Conservation (phyloP, 2,797 vertebrate genomes). For the Bryconaethiops microstoma region DNA sequence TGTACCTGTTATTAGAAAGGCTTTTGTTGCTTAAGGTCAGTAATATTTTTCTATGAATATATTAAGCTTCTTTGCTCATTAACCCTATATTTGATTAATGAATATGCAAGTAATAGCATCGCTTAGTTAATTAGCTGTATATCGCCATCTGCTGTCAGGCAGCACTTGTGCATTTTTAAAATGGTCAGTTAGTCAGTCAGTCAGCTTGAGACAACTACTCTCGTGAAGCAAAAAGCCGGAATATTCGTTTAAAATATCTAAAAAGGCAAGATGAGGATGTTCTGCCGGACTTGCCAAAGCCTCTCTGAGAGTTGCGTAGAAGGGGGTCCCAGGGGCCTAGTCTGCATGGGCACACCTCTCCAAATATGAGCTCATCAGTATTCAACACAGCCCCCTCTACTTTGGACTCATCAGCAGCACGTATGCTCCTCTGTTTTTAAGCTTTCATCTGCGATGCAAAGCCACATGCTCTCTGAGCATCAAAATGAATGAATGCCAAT, state of each 20-base stretch:
- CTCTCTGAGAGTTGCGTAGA: constrained; percentile 29
- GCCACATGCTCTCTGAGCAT: constrained; percentile 24
- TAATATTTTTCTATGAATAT: no score
- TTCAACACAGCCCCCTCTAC: constrained; percentile 41
- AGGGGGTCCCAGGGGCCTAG: constrained; percentile 32
- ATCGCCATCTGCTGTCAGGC: no score
- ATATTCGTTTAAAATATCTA: neutral
- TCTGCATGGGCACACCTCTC: constrained; percentile 30
- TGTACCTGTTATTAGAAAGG: no score
- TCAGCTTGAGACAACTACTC: no score
- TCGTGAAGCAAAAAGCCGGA: neutral
- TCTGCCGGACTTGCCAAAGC: constrained; percentile 42
- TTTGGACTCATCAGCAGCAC: constrained; percentile 39
- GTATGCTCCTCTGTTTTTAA: constrained; percentile 40
- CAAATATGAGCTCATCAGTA: constrained; percentile 60
- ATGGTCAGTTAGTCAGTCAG: no score
- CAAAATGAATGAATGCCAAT: constrained; percentile 21
- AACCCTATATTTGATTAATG: no score
- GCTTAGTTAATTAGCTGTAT: no score
- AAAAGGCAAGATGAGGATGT: constrained; percentile 26
- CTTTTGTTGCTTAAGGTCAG: no score
- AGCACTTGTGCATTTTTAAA: no score
- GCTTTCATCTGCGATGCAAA: constrained; percentile 48
- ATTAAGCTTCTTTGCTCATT: no score
- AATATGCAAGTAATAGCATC: no score